These are phyloP conservation scores for Danaus chrysippus DNA, from an alignment of 2,888 invertebrate genomes.

Conservation along the genomic window DNA sequence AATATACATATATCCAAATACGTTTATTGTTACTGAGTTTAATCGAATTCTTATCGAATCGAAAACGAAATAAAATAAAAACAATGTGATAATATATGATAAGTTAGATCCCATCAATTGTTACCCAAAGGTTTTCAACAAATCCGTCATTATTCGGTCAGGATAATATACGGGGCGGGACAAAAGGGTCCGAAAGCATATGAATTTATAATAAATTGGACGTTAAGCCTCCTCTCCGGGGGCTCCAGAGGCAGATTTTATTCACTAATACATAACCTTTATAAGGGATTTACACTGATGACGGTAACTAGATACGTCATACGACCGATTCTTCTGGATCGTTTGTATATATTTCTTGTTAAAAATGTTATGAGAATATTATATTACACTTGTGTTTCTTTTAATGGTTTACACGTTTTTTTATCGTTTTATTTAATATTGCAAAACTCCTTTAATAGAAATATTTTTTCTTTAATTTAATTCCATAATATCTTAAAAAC, in stretches of 20 bases:
- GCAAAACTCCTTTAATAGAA: too few species aligned
- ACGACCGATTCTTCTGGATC: too few species aligned
- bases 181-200: conserved; percentile 41
- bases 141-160: conserved; percentile 30
- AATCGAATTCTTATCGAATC: too few species aligned
- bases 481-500: too few species aligned
- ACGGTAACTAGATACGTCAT: conserved; percentile 22
- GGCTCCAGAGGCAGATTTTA: conserved; percentile 35
- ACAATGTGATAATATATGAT: conserved; percentile 1
- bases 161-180: conserved; percentile 23
- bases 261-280: conserved; percentile 39
- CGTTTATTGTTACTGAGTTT: too few species aligned
- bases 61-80: not conserved
- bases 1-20: too few species aligned
- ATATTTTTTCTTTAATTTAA: too few species aligned
- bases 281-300: conserved; percentile 24
- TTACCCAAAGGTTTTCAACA: conserved; percentile 20
- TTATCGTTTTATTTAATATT: too few species aligned
- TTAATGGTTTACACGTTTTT: too few species aligned
- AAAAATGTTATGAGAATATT: too few species aligned
- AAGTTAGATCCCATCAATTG: conserved; percentile 11
- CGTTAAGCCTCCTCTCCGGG: conserved; percentile 39
- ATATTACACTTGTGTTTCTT: too few species aligned
- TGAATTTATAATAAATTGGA: conserved; percentile 55
- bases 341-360: too few species aligned